These are phyloP conservation scores for Alectoris magna DNA, from an alignment of 2,797 vertebrate genomes.

Conservation along the genomic window DNA sequence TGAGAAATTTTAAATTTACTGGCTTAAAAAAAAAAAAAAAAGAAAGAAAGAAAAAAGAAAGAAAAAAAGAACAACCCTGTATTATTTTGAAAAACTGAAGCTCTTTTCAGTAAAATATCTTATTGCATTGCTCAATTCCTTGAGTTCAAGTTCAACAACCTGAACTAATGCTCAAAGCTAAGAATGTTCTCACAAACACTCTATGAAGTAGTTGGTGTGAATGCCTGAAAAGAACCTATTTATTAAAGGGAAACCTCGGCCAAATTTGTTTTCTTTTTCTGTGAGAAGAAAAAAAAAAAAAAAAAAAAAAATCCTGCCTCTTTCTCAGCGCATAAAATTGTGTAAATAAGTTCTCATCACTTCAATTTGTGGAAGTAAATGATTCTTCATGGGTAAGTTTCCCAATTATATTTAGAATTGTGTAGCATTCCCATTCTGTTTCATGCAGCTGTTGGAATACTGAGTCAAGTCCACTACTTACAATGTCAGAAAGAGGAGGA, in stretches of 20 bases:
- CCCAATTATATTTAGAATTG: neutral
- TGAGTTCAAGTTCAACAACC: slow-evolving; percentile 19
- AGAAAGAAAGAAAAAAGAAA: neutral
- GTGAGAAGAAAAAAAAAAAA: neutral
- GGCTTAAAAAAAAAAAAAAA: neutral
- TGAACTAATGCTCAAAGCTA: slow-evolving; percentile 8
- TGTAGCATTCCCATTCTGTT: neutral
- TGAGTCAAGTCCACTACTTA: neutral
- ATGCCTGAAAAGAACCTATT: slow-evolving; percentile 26
- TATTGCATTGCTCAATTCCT: neutral
- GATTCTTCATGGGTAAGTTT: neutral
- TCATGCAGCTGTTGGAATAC: slow-evolving; percentile 20
- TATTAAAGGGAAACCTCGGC: slow-evolving; percentile 37
- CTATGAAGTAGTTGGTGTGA: neutral
- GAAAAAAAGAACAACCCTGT: neutral
- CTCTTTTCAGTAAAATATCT: slow-evolving; percentile 29
- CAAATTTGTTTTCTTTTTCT: neutral
- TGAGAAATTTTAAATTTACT: neutral
- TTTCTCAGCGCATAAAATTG: neutral
- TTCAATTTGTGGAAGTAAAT: slow-evolving; percentile 42
- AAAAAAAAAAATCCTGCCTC: neutral
- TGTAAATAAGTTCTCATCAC: slow-evolving; percentile 50
- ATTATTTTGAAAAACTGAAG: slow-evolving; percentile 15
- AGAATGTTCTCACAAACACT: slow-evolving; percentile 11
- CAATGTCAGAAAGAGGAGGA: neutral